These are phyloP conservation scores for Autographa gamma DNA, from an alignment of 2,888 invertebrate species.

Conservation along the genomic window DNA sequence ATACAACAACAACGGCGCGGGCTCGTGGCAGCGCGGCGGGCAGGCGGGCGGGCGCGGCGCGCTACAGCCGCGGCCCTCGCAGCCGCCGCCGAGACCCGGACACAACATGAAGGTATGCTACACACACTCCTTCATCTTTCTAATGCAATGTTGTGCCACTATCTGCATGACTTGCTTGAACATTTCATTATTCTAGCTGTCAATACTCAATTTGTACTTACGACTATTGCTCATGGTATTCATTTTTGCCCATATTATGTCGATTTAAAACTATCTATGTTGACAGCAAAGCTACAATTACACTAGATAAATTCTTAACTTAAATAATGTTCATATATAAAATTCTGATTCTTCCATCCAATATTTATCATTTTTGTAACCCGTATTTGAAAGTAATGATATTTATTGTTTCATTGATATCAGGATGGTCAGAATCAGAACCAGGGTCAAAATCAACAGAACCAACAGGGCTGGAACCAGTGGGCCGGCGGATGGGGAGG, in stretches of 20 bases:
- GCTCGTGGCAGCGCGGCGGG: conserved; percentile 79
- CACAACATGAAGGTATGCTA: not conserved
- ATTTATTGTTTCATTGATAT: not conserved
- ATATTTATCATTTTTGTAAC: no score
- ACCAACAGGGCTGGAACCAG: conserved; percentile 81
- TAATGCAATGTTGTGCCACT: no score
- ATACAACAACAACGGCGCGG: conserved; percentile 61
- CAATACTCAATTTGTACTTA: no score
- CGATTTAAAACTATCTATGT: no score
- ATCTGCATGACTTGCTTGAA: no score
- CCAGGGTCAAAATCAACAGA: conserved; percentile 62
- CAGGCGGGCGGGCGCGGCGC: conserved; percentile 47
- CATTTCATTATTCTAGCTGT: no score
- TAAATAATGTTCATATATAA: no score
- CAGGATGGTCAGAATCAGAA: conserved; percentile 62
- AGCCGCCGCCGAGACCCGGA: conserved; percentile 19
- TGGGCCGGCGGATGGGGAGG: conserved; percentile 81
- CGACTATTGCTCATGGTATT: no score
- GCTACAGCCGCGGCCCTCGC: conserved; percentile 27
- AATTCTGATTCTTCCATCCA: no score
- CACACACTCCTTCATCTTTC: conserved; percentile 11
- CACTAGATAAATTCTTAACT: no score
- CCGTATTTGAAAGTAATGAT: not conserved
- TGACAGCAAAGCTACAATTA: no score
- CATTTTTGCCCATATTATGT: no score